Conservation (phyloP, 2,797 vertebrate species). For the Rhynchonycteris naso region DNA sequence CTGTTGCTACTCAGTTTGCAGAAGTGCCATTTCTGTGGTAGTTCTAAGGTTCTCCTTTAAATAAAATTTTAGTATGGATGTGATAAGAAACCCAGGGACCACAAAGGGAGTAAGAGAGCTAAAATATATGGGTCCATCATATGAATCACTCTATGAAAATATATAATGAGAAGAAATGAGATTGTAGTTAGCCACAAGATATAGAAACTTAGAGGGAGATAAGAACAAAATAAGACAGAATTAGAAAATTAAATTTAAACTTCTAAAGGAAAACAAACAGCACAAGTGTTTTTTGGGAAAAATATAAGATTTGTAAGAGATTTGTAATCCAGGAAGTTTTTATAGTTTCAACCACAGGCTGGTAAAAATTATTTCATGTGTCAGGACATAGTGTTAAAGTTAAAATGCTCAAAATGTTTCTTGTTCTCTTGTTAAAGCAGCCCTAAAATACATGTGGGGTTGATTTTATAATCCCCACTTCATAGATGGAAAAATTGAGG, state of each 20-base stretch:
- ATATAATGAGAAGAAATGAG: conserved; percentile 7
- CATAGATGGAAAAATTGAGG: conserved; percentile 15
- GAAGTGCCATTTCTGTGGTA: neutral
- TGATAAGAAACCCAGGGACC: neutral
- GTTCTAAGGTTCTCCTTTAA: neutral
- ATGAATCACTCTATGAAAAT: conserved; percentile 28
- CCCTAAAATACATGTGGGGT: neutral
- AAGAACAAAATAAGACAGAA: neutral
- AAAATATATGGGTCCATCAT: neutral
- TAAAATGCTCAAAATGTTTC: neutral
- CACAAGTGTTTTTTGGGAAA: neutral
- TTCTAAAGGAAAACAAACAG: conserved; percentile 15
- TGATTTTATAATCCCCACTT: conserved; percentile 6
- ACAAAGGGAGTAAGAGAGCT: neutral
- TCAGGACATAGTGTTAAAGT: neutral
- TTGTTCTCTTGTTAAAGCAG: neutral
- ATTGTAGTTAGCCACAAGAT: neutral
- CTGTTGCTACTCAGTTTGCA: neutral
- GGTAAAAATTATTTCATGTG: neutral
- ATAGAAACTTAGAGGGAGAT: neutral
- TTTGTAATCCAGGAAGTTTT: conserved; percentile 35
- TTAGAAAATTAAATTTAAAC: conserved; percentile 38
- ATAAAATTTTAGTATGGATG: conserved; percentile 10
- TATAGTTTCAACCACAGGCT: neutral
- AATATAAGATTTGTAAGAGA: neutral